Base-by-base conservation (phyloP, 2,113 vertebrate species). In the Halichoerus grypus region DNA sequence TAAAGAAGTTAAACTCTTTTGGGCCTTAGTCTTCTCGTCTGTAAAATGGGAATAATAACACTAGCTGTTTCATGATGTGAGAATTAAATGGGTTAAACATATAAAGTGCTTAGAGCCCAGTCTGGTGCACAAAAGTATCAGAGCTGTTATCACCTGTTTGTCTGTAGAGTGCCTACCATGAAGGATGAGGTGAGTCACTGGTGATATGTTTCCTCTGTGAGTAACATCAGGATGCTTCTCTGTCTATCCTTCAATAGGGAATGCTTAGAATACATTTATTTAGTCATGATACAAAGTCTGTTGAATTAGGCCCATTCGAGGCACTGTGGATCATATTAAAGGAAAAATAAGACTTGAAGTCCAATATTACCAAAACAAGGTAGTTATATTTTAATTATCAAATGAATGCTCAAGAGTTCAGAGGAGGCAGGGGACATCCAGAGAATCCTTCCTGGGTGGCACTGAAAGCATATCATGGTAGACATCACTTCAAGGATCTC, bases 31-130 rank as follows among this genome's bases (percentile, higher is more conserved):
- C 79, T 33, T 84, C 55, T 87, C 18, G 39, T 53, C 18, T 81
- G 12, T 19, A 92, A 63, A 79, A 82, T 61, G 67, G n/a, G 79
- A 88, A 92, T 91, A 72, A 63, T 36, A 49, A 53, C 18, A 88
- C 16, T 18, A 85, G 16, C 18, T 91, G 36, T 7, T 76, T 94
- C 46, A 21, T 33, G 5, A 14, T 65, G 7, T 80, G 36, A 87
- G 33, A 83, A 94, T 92, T 71, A 92, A 87, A 61, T 46, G 28
- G 42, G 1, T 76, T 51, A 80, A 90, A 77, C 16, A 65, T 9
- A 42, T 18, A 24, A 85, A 42, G 12, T 51, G 8, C 42, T 57
- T 36, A 67, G 16, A 80, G 76, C 14, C 14, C 76, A 89, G 49
- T 1, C 9, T 57, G 57, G 18, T 21, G 39, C 12, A 83, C 33